phyloP scores from a whole-genome alignment of 2,113 vertebrate species.

The Sorex fumeus region DNA sequence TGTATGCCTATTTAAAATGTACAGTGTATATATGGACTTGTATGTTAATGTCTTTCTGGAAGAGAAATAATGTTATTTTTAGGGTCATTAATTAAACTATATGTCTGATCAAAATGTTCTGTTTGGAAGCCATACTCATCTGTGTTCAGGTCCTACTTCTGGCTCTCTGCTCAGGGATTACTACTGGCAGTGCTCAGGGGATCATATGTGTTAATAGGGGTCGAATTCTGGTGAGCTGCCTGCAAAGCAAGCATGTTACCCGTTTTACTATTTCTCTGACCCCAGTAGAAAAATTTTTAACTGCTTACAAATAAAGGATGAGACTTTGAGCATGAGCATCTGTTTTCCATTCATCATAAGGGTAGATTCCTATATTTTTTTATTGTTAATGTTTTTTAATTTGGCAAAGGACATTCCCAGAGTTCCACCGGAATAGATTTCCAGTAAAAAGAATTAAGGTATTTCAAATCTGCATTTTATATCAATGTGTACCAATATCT shows the following conservation, averaged over 20 bases:
- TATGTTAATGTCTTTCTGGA: neutral
- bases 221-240: too few species aligned
- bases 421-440: neutral
- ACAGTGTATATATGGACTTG: neutral
- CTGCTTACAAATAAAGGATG: neutral
- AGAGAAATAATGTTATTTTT: neutral
- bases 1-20: neutral
- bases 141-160: too few species aligned
- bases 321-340: neutral
- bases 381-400: conserved; percentile 29
- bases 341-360: neutral
- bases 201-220: too few species aligned
- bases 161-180: too few species aligned
- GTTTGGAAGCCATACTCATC: too few species aligned
- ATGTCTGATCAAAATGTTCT: conserved; percentile 18
- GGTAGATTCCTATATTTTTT: neutral
- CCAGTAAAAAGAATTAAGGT: conserved; percentile 21
- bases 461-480: neutral
- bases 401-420: conserved; percentile 26
- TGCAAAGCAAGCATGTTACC: too few species aligned
- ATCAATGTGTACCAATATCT: neutral
- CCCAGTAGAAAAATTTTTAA: too few species aligned
- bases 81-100: neutral
- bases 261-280: too few species aligned
- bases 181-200: too few species aligned